These are phyloP conservation scores for Eremobia ochroleuca DNA, from an alignment of 2,888 invertebrate species.

Conservation along the genomic window DNA sequence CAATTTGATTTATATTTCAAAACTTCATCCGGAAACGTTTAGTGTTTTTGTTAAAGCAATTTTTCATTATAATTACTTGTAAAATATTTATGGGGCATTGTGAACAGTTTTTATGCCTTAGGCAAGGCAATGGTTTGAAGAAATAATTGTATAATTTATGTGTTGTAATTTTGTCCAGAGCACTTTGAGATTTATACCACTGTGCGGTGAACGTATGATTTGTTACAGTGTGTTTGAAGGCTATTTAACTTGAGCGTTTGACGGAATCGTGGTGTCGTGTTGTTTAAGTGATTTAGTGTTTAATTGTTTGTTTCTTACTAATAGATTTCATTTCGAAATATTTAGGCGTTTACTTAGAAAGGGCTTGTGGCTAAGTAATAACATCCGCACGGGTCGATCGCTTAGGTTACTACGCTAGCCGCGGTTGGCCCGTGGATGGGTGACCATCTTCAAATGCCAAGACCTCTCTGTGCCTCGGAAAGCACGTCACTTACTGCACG, in stretches of 20 bases:
- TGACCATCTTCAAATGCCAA: too few species aligned
- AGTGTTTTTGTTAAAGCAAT: constrained; percentile 78
- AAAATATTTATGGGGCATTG: constrained; percentile 88
- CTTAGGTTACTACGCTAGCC: too few species aligned
- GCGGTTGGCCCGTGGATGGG: too few species aligned
- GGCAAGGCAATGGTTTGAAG: constrained; percentile 61
- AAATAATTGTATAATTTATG: constrained; percentile 84
- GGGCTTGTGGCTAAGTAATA: background rate
- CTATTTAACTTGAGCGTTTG: constrained; percentile 59
- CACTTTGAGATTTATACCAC: constrained; percentile 70
- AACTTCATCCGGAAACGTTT: constrained; percentile 82
- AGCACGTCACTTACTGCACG: too few species aligned
- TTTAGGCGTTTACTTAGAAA: constrained; percentile 22
- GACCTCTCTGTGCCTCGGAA: too few species aligned
- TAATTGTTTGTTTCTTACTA: constrained; percentile 59
- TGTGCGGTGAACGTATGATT: constrained; percentile 73
- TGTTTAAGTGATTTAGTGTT: constrained; percentile 60
- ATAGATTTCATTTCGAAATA: constrained; percentile 50
- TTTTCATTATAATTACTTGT: constrained; percentile 88
- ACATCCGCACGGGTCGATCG: too few species aligned
- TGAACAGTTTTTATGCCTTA: constrained; percentile 79
- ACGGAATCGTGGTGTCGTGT: constrained; percentile 58
- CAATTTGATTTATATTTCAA: constrained; percentile 80
- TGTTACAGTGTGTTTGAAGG: constrained; percentile 67
- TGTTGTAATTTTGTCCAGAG: constrained; percentile 80